Percentiles rank a stretch among this genome's conserved stretches.
Evolutionary conservation across 2,113 vertebrate species (phyloP).

Genomic region (Tragulus kanchil): DNA sequence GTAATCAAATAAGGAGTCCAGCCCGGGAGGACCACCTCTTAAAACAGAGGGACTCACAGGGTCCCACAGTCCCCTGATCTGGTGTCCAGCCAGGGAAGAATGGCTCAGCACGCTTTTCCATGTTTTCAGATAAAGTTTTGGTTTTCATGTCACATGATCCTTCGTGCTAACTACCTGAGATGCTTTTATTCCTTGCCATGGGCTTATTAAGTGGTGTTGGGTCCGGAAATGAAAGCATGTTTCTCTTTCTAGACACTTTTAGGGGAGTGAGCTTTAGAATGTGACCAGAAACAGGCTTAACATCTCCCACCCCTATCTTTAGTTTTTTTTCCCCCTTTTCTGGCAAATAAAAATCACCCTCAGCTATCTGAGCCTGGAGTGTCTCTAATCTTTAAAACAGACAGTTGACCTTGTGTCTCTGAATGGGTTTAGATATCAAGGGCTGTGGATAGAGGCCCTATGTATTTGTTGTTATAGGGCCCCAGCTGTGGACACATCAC

Average conservation of each 20-base stretch:
- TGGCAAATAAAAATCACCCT: not conserved
- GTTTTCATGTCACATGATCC: not conserved
- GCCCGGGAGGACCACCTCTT: not conserved
- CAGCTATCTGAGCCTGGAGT: not conserved
- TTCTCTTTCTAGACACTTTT: not conserved
- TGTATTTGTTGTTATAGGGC: constrained; percentile 57
- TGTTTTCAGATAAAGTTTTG: not conserved
- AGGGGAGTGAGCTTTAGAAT: not conserved
- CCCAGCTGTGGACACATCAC: constrained; percentile 77
- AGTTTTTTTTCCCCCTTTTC: not conserved
- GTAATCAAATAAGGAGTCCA: not conserved
- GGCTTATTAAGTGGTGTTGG: not conserved
- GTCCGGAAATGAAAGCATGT: not conserved
- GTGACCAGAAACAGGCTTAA: not conserved
- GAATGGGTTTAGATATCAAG: constrained; percentile 76
- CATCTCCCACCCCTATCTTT: not conserved
- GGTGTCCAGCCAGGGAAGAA: not conserved
- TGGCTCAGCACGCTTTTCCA: fast-evolving
- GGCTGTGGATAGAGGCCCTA: constrained; percentile 16
- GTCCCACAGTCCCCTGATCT: not conserved
- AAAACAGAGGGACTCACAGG: not conserved
- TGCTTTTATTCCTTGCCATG: not conserved
- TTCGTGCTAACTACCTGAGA: not conserved
- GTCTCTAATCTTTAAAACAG: constrained; percentile 66
- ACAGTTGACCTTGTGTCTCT: constrained; percentile 70